Base-by-base conservation (phyloP, 2,888 invertebrate genomes). In the Corythucha ciliata region DNA sequence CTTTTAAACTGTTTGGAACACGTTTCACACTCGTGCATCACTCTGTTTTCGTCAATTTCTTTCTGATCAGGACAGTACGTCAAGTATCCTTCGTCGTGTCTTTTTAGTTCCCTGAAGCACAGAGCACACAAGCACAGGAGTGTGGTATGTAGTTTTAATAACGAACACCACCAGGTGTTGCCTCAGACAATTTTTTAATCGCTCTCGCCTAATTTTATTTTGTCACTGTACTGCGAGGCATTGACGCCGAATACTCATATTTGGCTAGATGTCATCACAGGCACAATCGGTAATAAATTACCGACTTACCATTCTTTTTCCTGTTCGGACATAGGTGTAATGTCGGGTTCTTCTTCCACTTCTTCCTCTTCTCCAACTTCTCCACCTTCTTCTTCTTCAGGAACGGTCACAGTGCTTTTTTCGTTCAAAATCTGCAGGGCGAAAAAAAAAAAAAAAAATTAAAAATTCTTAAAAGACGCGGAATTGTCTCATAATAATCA, bases 1-100 rank as follows among this genome's bases (percentile, higher is more conserved):
- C 81, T 71, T 62, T 80, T 80, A 61, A 81, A 81, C 1, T 72
- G 72, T 57, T 79, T 78, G 5, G 71, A 72, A 63, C 81, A 81
- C 14, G 75, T 69, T 32, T 75, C 74, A 61, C 80, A 80, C n/a
- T 41, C 32, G 41, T 33, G 42, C 22, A 37, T 14, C 14, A 41
- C 27, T 22, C 33, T 53, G 1, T 47, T 32, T 12, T 53, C 48
- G 18, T 57, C 55, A 24, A 22, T n/a, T n/a, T n/a, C n/a, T n/a
- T n/a, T n/a, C n/a, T n/a, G n/a, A n/a, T n/a, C n/a, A n/a, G n/a
- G n/a, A n/a, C n/a, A n/a, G n/a, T n/a, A n/a, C n/a, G n/a, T n/a
- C n/a, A n/a, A n/a, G n/a, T n/a, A n/a, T n/a, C n/a, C n/a, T n/a
- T n/a, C n/a, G n/a, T n/a, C n/a, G n/a, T n/a, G n/a, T n/a, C n/a